Conservation (phyloP, 1,140 invertebrate species). For the Hylaeus anthracinus region DNA sequence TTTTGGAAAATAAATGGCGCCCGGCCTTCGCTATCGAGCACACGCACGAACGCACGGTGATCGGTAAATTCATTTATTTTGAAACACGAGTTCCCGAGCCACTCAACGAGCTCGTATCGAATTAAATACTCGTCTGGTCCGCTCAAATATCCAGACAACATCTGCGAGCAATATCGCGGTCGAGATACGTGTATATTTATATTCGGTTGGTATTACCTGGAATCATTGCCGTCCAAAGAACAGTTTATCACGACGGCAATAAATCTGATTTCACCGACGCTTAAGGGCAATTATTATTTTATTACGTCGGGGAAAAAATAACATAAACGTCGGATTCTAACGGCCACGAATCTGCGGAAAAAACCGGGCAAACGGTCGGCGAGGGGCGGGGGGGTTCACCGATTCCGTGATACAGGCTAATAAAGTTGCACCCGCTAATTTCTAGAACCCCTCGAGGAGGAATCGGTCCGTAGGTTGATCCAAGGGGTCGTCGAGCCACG, state of each 20-base stretch:
- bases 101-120: slow-evolving; percentile 45
- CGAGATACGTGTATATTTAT: slow-evolving; percentile 47
- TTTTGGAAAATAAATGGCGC: slow-evolving; percentile 45
- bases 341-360: slow-evolving; percentile 23
- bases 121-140: slow-evolving; percentile 58
- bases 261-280: slow-evolving; percentile 55
- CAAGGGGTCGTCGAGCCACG: slow-evolving; percentile 49
- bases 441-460: slow-evolving; percentile 58
- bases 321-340: slow-evolving; percentile 18
- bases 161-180: slow-evolving; percentile 49
- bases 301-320: slow-evolving; percentile 31
- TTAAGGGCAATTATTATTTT: slow-evolving; percentile 61
- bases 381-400: not conserved
- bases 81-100: slow-evolving; percentile 38
- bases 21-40: not conserved
- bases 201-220: slow-evolving; percentile 24
- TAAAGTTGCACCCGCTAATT: slow-evolving; percentile 74
- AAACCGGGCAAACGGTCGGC: not conserved
- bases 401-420: slow-evolving; percentile 69
- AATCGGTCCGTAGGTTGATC: slow-evolving; percentile 19
- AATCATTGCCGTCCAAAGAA: slow-evolving; percentile 23
- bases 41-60: not conserved
- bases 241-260: slow-evolving; percentile 35
- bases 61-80: slow-evolving; percentile 59
- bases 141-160: slow-evolving; percentile 53